phyloP scores from a whole-genome alignment of 2,888 invertebrate genomes.

The Neoascia interrupta region DNA sequence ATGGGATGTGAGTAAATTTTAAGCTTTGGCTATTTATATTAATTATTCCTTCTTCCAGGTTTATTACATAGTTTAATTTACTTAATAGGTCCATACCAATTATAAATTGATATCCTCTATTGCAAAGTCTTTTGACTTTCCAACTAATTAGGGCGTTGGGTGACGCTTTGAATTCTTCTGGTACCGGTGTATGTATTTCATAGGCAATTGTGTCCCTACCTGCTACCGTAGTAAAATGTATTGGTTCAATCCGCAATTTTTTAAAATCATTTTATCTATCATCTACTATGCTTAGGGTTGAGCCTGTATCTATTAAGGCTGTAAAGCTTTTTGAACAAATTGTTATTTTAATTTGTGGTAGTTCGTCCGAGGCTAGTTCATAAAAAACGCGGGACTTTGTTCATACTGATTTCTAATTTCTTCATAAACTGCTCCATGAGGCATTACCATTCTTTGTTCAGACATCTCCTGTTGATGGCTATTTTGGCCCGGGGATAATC shows the following conservation, averaged over 20 bases:
- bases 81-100: background rate
- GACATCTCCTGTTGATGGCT: constrained; percentile 8
- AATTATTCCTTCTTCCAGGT: background rate
- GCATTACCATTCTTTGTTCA: constrained; percentile 4
- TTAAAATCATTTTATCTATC: constrained; percentile 6
- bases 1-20: background rate
- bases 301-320: constrained; percentile 11
- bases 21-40: background rate
- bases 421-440: background rate
- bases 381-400: constrained; percentile 15
- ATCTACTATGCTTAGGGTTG: constrained; percentile 12
- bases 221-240: background rate
- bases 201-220: background rate
- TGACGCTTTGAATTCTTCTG: background rate
- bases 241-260: background rate
- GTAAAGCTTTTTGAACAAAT: background rate
- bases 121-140: constrained; percentile 23
- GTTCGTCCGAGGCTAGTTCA: constrained; percentile 13
- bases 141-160: constrained; percentile 1
- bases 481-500: constrained; percentile 4
- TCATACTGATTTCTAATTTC: background rate
- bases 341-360: constrained; percentile 7
- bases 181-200: constrained; percentile 8
- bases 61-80: constrained; percentile 3
- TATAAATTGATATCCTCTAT: constrained; percentile 20